These are phyloP conservation scores for Amblyjoppa fuscipennis DNA, from an alignment of 2,888 invertebrate genomes.

Conservation along the genomic window DNA sequence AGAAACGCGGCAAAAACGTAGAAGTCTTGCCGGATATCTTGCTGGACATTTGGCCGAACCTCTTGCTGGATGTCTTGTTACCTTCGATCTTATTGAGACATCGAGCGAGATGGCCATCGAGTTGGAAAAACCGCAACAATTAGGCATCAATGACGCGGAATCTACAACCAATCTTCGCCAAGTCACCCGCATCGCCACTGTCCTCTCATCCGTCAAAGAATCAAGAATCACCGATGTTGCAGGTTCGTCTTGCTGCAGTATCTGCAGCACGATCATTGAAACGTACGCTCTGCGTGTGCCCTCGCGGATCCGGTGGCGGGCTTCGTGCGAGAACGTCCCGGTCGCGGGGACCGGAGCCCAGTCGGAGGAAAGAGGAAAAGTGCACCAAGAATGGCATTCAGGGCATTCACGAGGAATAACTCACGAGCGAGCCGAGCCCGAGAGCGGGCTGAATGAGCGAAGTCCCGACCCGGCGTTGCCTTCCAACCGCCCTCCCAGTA, in stretches of 20 bases:
- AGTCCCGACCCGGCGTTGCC: conserved; percentile 78
- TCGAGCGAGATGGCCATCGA: no score
- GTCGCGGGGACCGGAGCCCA: conserved; percentile 58
- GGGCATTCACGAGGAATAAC: conserved; percentile 83
- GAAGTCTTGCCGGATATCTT: no score
- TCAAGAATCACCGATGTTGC: conserved; percentile 37
- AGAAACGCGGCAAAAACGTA: no score
- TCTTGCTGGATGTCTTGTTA: no score
- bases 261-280: neutral
- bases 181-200: neutral
- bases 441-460: conserved; percentile 80
- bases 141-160: no score
- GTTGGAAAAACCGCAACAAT: no score
- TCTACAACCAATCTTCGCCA: no score
- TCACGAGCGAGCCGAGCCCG: conserved; percentile 76
- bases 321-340: conserved; percentile 28
- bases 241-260: neutral
- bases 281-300: conserved; percentile 15
- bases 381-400: conserved; percentile 79
- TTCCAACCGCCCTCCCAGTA: conserved; percentile 58
- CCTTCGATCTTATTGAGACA: no score
- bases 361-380: conserved; percentile 68
- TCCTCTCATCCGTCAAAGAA: conserved; percentile 10
- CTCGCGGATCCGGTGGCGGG: conserved; percentile 35
- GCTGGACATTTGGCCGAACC: no score